Base-by-base conservation (phyloP, 2,113 vertebrate species). In the Ophiodon elongatus region DNA sequence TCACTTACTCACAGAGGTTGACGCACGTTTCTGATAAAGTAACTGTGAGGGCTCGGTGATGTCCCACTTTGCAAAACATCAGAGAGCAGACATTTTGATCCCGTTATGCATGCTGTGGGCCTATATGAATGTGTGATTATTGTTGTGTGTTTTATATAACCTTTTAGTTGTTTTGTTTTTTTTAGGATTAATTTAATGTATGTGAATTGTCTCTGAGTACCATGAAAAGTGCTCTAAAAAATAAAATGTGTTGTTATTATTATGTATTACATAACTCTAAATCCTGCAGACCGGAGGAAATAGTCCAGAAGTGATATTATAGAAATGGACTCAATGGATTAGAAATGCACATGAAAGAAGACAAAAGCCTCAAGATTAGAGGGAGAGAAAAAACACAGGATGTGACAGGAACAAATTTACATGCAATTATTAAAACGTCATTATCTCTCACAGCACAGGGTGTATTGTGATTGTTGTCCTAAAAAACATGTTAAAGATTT, bases 41-140 rank as follows among this genome's bases (percentile, higher is more conserved):
- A 50, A 73, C 60, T 66, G 19, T 64, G 25, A 71, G 21, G 29
- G 31, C 68, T 50, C 19, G 1, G 35, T 52, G 41, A 21, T 19
- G 25, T 35, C 63, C 73, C 39, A 72, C 76, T 15, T 73, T 33
- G 66, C 70, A 31, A 75, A 75, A 43, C n/a, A 69, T 19, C 60
- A 56, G 31, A 31, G 21, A 29, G 67, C 37, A 37, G 82, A 74
- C 60, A 62, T 37, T 52, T 79, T 17, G 37, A 76, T 25, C 8
- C 35, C 41, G 68, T 85, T 45, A 56, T 50, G 41, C 29, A 47
- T 71, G 52, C 41, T 67, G 4, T n/a, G 11, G n/a, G 10, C 23
- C 52, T 56, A 25, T n/a, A 56, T 10, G 4, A 13, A 56, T 13
- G 54, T 27, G 54, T 25, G n/a, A 5, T 11, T 56, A 25, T 25